Evolutionary conservation across 2,113 vertebrate genomes (phyloP).

Genomic region (Polypterus senegalus): DNA sequence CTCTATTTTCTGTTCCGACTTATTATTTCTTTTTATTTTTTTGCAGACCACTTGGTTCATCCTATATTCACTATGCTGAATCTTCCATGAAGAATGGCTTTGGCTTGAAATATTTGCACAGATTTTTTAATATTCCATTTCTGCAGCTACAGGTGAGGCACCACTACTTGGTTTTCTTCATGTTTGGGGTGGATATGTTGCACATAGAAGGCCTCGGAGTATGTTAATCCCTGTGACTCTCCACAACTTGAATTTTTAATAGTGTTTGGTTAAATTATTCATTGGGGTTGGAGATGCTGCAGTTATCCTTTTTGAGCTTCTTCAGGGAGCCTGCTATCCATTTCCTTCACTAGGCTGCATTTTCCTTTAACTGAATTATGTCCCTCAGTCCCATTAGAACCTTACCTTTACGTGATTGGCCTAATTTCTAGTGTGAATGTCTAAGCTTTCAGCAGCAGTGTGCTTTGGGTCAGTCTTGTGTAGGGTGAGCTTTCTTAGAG

Average conservation of each 20-base stretch:
- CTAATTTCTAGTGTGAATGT: no score
- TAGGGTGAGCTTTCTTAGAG: no score
- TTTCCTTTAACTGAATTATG: no score
- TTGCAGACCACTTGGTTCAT: conserved; percentile 76
- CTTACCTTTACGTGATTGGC: no score
- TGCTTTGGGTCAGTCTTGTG: no score
- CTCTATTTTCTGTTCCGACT: no score
- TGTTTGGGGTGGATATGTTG: not conserved
- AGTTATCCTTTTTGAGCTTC: not conserved
- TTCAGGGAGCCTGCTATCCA: not conserved
- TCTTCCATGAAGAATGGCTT: conserved; percentile 98
- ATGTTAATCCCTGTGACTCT: not conserved
- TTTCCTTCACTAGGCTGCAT: not conserved
- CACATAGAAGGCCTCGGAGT: not conserved
- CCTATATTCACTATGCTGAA: conserved; percentile 92
- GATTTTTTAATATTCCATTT: conserved; percentile 97
- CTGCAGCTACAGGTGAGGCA: conserved; percentile 81
- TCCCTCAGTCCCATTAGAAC: no score
- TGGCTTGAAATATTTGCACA: conserved; percentile 88
- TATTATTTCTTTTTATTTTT: conserved; percentile 9
- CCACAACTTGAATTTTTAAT: no score
- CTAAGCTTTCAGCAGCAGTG: no score
- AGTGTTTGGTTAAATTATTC: no score
- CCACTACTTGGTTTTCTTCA: not conserved
- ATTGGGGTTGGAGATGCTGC: no score